phyloP scores from a whole-genome alignment of 2,113 vertebrate genomes.

The Pimephales promelas region DNA sequence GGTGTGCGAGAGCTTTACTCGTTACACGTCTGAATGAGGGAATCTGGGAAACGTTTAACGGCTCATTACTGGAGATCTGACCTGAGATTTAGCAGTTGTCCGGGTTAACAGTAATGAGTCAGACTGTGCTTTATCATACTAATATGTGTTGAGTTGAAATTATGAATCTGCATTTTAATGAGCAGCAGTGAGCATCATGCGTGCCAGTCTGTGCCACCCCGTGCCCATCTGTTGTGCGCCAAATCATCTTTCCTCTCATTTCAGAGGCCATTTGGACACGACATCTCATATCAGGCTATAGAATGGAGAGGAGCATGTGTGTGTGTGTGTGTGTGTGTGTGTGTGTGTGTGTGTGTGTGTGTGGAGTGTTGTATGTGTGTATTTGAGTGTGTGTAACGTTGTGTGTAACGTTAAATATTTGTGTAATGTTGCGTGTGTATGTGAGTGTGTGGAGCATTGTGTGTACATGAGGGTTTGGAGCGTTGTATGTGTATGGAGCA shows the following conservation, averaged over 20 bases:
- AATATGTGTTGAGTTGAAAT: constrained; percentile 22
- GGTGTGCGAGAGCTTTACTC: neutral
- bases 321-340: neutral
- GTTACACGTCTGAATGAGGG: neutral
- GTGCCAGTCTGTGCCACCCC: constrained; percentile 71
- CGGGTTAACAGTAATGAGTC: neutral
- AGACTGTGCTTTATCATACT: neutral
- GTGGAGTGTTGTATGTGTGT: no score
- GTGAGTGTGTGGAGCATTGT: no score
- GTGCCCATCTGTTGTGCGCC: constrained; percentile 72
- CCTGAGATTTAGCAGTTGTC: neutral
- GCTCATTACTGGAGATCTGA: neutral
- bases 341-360: neutral
- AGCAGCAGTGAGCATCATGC: constrained; percentile 34
- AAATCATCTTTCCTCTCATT: constrained; percentile 23
- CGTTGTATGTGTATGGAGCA: no score
- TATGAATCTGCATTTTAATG: constrained; percentile 52
- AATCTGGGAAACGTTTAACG: neutral
- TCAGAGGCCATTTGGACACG: constrained; percentile 7
- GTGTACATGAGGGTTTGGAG: no score
- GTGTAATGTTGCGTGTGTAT: no score
- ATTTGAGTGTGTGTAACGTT: no score
- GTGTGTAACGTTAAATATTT: neutral
- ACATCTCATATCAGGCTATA: neutral
- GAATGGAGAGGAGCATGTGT: neutral